phyloP scores from a whole-genome alignment of 2,888 invertebrate species.

The Galeruca laticollis region DNA sequence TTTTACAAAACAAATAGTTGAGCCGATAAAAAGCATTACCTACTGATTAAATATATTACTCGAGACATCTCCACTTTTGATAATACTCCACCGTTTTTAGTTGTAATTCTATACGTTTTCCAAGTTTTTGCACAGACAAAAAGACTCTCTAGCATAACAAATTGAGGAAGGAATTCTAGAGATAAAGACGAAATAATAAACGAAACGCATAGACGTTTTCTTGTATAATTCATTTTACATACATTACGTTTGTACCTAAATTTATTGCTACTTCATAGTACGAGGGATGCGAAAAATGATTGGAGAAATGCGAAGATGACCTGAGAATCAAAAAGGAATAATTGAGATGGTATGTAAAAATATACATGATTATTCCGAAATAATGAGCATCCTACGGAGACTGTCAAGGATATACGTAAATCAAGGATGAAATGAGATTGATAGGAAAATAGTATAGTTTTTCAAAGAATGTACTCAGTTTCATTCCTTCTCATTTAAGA shows the following conservation, averaged over 20 bases:
- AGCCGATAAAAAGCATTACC: constrained; percentile 47
- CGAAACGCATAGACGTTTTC: constrained; percentile 34
- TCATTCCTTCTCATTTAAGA: too few species aligned
- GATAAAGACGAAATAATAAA: constrained; percentile 39
- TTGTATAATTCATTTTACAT: constrained; percentile 39
- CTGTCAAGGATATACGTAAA: too few species aligned
- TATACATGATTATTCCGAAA: background rate
- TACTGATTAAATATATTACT: constrained; percentile 52
- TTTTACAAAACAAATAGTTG: constrained; percentile 48
- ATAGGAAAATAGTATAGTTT: too few species aligned
- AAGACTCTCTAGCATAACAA: constrained; percentile 43
- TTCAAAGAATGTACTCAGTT: too few species aligned
- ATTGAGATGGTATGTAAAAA: too few species aligned
- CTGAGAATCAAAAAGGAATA: too few species aligned
- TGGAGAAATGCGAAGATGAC: too few species aligned
- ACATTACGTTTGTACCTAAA: constrained; percentile 23
- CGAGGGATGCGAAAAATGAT: background rate
- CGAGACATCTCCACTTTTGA: constrained; percentile 54
- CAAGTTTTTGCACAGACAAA: constrained; percentile 47
- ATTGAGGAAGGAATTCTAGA: constrained; percentile 47
- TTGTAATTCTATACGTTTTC: constrained; percentile 49
- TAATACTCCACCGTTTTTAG: constrained; percentile 45
- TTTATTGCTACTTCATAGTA: constrained; percentile 26
- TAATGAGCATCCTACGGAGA: background rate
- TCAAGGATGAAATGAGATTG: too few species aligned